Conservation (phyloP, 2,797 vertebrate species). For the Fistularia tabacaria region DNA sequence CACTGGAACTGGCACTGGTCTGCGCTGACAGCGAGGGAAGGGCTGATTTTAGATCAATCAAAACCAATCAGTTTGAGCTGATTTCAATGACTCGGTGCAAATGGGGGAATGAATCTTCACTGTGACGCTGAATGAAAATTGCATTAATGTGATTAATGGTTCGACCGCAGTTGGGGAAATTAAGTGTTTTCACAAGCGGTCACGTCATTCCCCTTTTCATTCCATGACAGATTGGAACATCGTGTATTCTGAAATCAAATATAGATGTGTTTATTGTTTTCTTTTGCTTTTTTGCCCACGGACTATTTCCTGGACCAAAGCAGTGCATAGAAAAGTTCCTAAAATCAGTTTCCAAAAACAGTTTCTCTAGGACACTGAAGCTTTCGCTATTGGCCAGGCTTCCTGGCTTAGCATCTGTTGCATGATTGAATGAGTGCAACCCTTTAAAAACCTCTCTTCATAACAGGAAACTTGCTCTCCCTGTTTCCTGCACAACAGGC, state of each 20-base stretch:
- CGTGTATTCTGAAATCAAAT: neutral
- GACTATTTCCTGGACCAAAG: slow-evolving; percentile 47
- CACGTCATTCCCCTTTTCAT: no score
- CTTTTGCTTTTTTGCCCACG: slow-evolving; percentile 23
- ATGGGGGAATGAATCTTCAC: no score
- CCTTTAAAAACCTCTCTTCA: slow-evolving; percentile 89
- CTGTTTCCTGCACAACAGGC: slow-evolving; percentile 97
- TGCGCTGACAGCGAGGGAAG: no score
- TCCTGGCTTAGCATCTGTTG: slow-evolving; percentile 85
- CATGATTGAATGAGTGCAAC: slow-evolving; percentile 88
- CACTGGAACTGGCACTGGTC: no score
- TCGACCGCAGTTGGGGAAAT: no score
- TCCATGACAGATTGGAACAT: neutral
- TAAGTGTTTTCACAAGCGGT: no score
- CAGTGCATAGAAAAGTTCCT: slow-evolving; percentile 54
- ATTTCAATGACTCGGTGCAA: neutral
- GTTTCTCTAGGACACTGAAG: slow-evolving; percentile 62
- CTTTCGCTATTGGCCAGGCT: slow-evolving; percentile 72
- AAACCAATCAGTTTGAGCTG: slow-evolving; percentile 12
- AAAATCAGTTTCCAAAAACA: slow-evolving; percentile 68
- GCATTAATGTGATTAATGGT: no score
- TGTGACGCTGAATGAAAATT: no score
- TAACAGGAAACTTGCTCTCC: slow-evolving; percentile 98
- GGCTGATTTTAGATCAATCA: neutral
- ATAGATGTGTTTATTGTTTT: neutral